Percentiles rank a stretch among this genome's conserved stretches.
Evolutionary conservation across 2,797 vertebrate genomes (phyloP).

Genomic region (Carapus acus): DNA sequence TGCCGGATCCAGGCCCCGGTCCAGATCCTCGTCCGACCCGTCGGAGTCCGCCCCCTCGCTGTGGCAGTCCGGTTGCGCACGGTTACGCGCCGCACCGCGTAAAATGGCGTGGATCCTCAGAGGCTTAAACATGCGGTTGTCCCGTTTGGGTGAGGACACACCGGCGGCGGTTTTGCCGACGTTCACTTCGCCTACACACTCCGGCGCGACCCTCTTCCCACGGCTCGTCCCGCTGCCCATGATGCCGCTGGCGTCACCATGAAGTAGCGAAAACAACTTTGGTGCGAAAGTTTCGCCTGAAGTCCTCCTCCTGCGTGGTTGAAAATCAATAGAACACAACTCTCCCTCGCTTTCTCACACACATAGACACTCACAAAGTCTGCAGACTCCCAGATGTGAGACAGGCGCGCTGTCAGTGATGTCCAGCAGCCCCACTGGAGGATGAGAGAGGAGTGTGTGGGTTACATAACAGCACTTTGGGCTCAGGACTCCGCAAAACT

Average conservation of each 20-base stretch:
- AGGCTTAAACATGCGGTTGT: conserved; percentile 34
- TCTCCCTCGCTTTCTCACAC: too few species aligned
- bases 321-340: too few species aligned
- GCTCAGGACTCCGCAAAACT: conserved; percentile 53
- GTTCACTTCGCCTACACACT: conserved; percentile 43
- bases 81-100: conserved; percentile 45
- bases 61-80: conserved; percentile 46
- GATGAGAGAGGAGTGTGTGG: conserved; percentile 36
- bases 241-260: conserved; percentile 3
- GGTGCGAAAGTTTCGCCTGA: too few species aligned
- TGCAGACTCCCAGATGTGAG: background rate
- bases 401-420: conserved; percentile 14
- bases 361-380: too few species aligned
- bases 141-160: conserved; percentile 29
- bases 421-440: conserved; percentile 29
- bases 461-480: conserved; percentile 64
- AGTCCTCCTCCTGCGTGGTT: too few species aligned
- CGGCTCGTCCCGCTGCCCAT: conserved; percentile 73
- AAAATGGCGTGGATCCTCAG: conserved; percentile 29
- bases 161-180: conserved; percentile 21
- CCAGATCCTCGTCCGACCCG: conserved; percentile 54
- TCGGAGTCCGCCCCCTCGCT: conserved; percentile 59
- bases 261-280: conserved; percentile 1
- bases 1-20: conserved; percentile 51
- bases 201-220: conserved; percentile 71